These are phyloP conservation scores for Mus musculus DNA, from an alignment of 2,113 vertebrate genomes.

Conservation along the genomic window GRCm39 chr1:81617501-81618000, in stretches of 20 bases:
- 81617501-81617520: not conserved
- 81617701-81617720: not conserved
- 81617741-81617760: not conserved
- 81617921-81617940: not conserved
- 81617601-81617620: not conserved
- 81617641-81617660: not conserved
- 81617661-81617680: not conserved
- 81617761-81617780: not conserved
- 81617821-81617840: not conserved
- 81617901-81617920: not conserved
- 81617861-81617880: not conserved
- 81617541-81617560: not conserved
- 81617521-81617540: not conserved
- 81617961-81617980: slow-evolving; percentile 3
- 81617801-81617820: not conserved
- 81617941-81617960: not conserved
- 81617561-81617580: not conserved
- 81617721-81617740: not conserved
- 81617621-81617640: not conserved
- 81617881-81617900: not conserved
- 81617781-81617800: not conserved
- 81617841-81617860: not conserved
- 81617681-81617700: not conserved
- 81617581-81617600: not conserved
- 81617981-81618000: not conserved